A percentile compares a stretch with the other conserved stretches of the same genome.
These are phyloP conservation scores for Mya arenaria DNA, from an alignment of 1,140 invertebrate species.

Conservation along the genomic window DNA sequence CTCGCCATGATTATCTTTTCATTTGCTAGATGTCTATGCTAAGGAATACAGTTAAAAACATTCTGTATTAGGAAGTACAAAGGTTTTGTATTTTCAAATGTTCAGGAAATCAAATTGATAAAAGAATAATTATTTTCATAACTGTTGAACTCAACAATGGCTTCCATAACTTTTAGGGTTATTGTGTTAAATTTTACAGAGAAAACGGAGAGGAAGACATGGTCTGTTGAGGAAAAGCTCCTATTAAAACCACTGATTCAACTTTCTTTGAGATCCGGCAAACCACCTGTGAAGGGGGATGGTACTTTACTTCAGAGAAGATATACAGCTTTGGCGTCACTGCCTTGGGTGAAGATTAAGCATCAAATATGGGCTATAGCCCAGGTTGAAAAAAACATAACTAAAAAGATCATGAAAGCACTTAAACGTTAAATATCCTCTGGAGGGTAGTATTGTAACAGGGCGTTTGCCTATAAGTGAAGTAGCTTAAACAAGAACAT, in stretches of 20 bases:
- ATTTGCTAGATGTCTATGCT: too few relatives aligned
- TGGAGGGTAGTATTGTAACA: neutral
- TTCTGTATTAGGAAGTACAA: too few relatives aligned
- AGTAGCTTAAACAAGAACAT: neutral
- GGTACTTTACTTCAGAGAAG: neutral
- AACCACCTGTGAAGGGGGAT: neutral
- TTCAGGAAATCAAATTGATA: neutral
- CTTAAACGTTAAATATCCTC: constrained; percentile 1
- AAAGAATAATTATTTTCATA: neutral
- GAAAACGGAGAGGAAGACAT: constrained; percentile 12
- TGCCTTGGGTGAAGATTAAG: too few relatives aligned
- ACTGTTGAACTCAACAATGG: neutral
- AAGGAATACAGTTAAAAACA: too few relatives aligned
- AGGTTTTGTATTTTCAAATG: neutral
- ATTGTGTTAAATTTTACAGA: constrained; percentile 12
- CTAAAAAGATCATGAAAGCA: neutral
- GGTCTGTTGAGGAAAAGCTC: neutral
- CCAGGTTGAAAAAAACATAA: too few relatives aligned
- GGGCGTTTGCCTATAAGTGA: neutral
- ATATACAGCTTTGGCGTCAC: too few relatives aligned
- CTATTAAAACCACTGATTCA: too few relatives aligned
- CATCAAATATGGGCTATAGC: too few relatives aligned
- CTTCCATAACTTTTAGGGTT: too few relatives aligned
- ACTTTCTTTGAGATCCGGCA: too few relatives aligned
- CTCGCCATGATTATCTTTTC: too few relatives aligned